Percentiles rank a stretch among this genome's conserved stretches.
These are phyloP conservation scores for Caenorhabditis parvicauda DNA, from an alignment of 2,888 invertebrate species.

Conservation along the genomic window DNA sequence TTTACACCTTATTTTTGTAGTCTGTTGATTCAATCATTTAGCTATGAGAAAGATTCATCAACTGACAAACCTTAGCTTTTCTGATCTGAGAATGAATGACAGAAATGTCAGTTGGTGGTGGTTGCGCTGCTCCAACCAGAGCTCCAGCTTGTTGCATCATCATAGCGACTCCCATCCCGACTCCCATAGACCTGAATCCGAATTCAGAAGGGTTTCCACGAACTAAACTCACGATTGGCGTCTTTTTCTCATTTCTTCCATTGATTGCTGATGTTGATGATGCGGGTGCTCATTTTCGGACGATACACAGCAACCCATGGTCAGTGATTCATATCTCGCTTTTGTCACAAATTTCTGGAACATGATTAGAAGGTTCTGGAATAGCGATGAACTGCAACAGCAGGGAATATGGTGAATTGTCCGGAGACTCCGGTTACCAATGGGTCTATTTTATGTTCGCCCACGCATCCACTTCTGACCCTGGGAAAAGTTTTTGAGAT, in stretches of 20 bases:
- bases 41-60: too few relatives aligned
- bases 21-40: not conserved
- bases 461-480: too few relatives aligned
- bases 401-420: too few relatives aligned
- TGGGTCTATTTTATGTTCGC: too few relatives aligned
- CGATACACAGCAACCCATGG: conserved; percentile 43
- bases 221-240: conserved; percentile 44
- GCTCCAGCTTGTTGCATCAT: conserved; percentile 59
- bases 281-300: conserved; percentile 30
- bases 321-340: too few relatives aligned
- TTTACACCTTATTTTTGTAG: not conserved
- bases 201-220: not conserved
- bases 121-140: conserved; percentile 42
- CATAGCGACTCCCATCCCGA: conserved; percentile 59
- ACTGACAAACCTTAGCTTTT: conserved; percentile 47
- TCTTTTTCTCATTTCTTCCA: conserved; percentile 36
- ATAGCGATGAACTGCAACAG: too few relatives aligned
- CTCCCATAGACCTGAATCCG: conserved; percentile 50
- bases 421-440: too few relatives aligned
- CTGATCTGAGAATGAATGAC: conserved; percentile 50
- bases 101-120: conserved; percentile 33
- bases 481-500: too few relatives aligned
- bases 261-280: conserved; percentile 20
- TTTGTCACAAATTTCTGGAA: too few relatives aligned
- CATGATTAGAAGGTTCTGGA: too few relatives aligned